A percentile compares a stretch with the other conserved stretches of the same genome.
phyloP scores from a whole-genome alignment of 2,888 invertebrate species.

The Leistus spinibarbis region DNA sequence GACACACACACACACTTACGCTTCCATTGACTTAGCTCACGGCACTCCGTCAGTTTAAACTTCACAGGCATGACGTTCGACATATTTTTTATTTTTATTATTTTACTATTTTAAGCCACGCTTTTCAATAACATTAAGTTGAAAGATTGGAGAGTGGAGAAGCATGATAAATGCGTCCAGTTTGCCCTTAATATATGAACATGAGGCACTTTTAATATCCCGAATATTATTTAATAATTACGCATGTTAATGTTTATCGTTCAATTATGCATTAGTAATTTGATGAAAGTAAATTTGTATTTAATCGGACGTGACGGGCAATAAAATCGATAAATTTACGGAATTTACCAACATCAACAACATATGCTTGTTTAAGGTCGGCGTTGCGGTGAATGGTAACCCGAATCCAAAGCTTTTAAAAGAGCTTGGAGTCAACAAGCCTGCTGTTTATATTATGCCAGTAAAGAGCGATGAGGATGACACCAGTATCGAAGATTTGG shows the following conservation, averaged over 20 bases:
- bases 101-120: too few relatives aligned
- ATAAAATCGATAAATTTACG: not conserved
- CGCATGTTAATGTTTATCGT: not conserved
- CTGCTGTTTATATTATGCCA: constrained; percentile 48
- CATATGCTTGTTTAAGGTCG: constrained; percentile 49
- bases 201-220: not conserved
- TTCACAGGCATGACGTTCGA: not conserved
- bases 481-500: constrained; percentile 55
- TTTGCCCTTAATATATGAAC: not conserved
- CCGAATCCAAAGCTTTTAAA: constrained; percentile 54
- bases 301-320: not conserved
- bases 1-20: constrained; percentile 23
- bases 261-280: not conserved
- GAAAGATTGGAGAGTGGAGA: too few relatives aligned
- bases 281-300: not conserved
- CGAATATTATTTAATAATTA: not conserved
- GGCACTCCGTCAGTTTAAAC: constrained; percentile 4
- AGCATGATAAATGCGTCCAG: not conserved
- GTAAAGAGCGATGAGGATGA: constrained; percentile 53
- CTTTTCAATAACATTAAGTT: too few relatives aligned
- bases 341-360: not conserved
- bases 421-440: constrained; percentile 53
- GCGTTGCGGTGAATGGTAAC: constrained; percentile 54
- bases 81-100: not conserved
- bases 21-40: constrained; percentile 25